These are phyloP conservation scores for Copidosoma aretas DNA, from an alignment of 2,888 invertebrate genomes.

Conservation along the genomic window DNA sequence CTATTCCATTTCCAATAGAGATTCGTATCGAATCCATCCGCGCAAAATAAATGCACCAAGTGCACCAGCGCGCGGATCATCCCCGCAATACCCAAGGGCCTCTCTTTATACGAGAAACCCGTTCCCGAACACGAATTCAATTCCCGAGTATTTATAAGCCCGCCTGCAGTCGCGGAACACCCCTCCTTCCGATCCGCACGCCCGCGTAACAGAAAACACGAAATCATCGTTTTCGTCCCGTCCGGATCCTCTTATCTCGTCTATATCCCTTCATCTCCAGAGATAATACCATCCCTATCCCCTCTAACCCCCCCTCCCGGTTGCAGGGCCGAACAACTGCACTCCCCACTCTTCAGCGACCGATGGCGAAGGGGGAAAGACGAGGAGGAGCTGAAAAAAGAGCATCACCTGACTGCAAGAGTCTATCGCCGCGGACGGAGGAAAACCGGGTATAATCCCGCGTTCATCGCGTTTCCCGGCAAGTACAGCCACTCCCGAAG, in stretches of 20 bases:
- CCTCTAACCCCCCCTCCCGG: too few species aligned
- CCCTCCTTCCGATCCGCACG: not conserved
- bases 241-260: slow-evolving; percentile 10
- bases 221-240: slow-evolving; percentile 16
- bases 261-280: slow-evolving; percentile 8
- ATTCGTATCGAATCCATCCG: too few species aligned
- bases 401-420: not conserved
- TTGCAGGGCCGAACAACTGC: not conserved
- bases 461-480: slow-evolving; percentile 34
- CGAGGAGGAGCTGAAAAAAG: not conserved
- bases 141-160: too few species aligned
- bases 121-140: too few species aligned
- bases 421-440: not conserved
- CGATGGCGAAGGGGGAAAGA: not conserved
- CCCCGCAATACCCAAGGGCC: too few species aligned
- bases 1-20: too few species aligned
- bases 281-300: slow-evolving; percentile 12
- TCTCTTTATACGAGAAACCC: too few species aligned
- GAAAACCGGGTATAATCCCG: slow-evolving; percentile 23
- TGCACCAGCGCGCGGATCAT: too few species aligned
- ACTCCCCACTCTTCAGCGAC: not conserved
- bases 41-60: too few species aligned
- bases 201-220: slow-evolving; percentile 1
- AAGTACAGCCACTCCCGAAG: not conserved
- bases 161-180: too few species aligned